Base-by-base conservation (phyloP, 2,888 invertebrate species). In the Tinea pellionella region DNA sequence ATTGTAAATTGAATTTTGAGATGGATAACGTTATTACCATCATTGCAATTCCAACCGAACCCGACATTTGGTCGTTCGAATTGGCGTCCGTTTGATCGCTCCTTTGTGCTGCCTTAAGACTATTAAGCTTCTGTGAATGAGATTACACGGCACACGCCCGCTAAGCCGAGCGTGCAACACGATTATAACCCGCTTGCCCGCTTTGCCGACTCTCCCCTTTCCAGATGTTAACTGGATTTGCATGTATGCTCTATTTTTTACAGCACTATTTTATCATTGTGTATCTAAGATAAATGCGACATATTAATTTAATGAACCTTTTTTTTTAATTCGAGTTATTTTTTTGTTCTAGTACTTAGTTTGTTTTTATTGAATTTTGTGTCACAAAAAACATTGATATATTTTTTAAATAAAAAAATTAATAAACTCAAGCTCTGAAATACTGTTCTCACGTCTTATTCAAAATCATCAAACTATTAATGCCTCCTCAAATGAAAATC, bases 1-100 rank as follows among this genome's bases (percentile, higher is more conserved):
- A 24, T 24, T 24, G 6, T 24, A 24, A 24, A 24, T 24, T 24
- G 24, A 24, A 24, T 24, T 16, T 47, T 16, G 47, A 15, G 2
- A 47, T 47, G 15, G 47, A 47, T 47, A 47, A 47, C 47, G 1
- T 9, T 47, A 15, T 47, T 47, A 47, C 47, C 13, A 47, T 47
- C 47, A 16, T 47, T 47, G 47, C 47, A 47, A 16, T 47, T 47
- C 47, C 47, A 13, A 32, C 32, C 15, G 57, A 6, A 4, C 62
- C 64, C 72, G 80, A 85, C 85, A 85, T 83, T 85, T 85, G 84
- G 84, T 72, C 77, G 73, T 69, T 77, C 73, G 77, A 82, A 81
- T 82, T 79, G 78, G 73, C 68, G 71, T 32, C 32, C 79, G 81
- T 80, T 81, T 80, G 79, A 80, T 78, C 78, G 73, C 77, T 71